Evolutionary conservation across 2,113 vertebrate species (phyloP), one percentile per base, ranked within the genome.

Genomic region (western clawed frog (Xenopus tropicalis)): DNA sequence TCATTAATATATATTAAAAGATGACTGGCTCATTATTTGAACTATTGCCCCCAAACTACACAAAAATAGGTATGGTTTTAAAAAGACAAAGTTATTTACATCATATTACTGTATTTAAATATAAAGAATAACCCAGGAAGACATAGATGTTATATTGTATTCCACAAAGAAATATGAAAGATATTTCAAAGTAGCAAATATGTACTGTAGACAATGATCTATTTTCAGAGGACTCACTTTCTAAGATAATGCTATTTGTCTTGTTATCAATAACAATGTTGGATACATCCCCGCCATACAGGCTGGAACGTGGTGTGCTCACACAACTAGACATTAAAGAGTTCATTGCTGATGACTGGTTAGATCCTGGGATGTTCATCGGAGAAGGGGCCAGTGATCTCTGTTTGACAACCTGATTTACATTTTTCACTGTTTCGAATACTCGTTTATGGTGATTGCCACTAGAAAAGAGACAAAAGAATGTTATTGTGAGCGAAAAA

Each of bases 301-400:
- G 88, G 84, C 92, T 95, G 78, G 93, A 96, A 63, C 92, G 86
- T 14, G 96, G 96, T 12, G 97, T 97, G 88, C 94, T 95, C 83
- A 93, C 79, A 22, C 94, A 94, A 86, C 96, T 98, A 70, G 96
- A 98, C 75, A 92, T 92, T 48, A 93, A 85, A 0, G 96, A 98
- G 86, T 93, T 95, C 83, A 95, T 79, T 61, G 90, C 91, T 0
- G 97, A 98, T n/a, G 95, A 96, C 86, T 93, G 96, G 85, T 98
- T 98, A 79, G 97, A 99, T 61, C 97, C 97, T 0, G 97, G 97
- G 92, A 99, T 98, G 85, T 98, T 98, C 91, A 96, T 92, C 61
- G 96, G 94, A 2, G 95, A 98, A 0, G 95, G 94, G 16, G 91
- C 93, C 70, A 91, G 82, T 69, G 93, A 96, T 58, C 94, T 91